These are phyloP conservation scores for Drosophila cardini DNA, from an alignment of 1,140 invertebrate species.

Conservation along the genomic window DNA sequence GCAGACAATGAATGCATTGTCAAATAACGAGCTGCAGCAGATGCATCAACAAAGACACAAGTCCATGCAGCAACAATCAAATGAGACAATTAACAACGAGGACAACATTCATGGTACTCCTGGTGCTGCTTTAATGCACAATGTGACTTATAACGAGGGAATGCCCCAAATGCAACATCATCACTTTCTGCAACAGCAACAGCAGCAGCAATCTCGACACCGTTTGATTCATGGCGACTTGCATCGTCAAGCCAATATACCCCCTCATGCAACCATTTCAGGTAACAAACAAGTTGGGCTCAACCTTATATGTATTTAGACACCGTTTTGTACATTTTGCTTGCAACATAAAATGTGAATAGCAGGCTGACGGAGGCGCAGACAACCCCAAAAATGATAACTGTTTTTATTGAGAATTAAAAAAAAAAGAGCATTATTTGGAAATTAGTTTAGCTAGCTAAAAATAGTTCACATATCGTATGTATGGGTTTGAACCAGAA, in stretches of 20 bases:
- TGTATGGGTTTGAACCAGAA: no score
- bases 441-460: no score
- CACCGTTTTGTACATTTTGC: no score
- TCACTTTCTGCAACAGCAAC: slow-evolving; percentile 53
- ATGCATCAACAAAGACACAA: slow-evolving; percentile 59
- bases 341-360: no score
- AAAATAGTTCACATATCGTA: no score
- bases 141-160: slow-evolving; percentile 50
- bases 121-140: slow-evolving; percentile 19
- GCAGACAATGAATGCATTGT: slow-evolving; percentile 40
- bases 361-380: no score
- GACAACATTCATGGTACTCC: slow-evolving; percentile 23
- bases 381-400: no score
- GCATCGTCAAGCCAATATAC: slow-evolving; percentile 43
- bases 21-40: slow-evolving; percentile 65
- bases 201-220: slow-evolving; percentile 50
- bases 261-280: slow-evolving; percentile 19
- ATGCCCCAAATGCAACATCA: slow-evolving; percentile 60
- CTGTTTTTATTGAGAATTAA: no score
- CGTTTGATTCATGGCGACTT: slow-evolving; percentile 54
- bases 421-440: no score
- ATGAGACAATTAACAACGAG: slow-evolving; percentile 82
- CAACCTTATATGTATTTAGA: no score
- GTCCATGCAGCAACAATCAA: slow-evolving; percentile 64
- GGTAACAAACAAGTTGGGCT: slow-evolving; percentile 26